Conservation (phyloP, 2,113 vertebrate species). For the Heloderma charlesbogerti region DNA sequence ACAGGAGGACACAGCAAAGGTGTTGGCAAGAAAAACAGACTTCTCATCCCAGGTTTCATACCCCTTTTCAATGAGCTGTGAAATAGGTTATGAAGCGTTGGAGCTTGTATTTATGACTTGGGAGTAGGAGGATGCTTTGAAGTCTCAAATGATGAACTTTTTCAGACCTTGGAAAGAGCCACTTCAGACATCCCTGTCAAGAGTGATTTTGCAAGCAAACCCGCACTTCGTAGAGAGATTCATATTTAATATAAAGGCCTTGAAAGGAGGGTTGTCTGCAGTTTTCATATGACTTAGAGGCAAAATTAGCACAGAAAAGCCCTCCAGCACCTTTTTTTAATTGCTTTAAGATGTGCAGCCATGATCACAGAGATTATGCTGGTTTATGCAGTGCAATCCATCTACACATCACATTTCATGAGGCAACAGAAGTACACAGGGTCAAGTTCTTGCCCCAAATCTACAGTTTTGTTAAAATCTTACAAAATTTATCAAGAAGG, state of each 20-base stretch:
- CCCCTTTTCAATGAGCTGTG: background rate
- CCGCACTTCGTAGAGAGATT: slow-evolving; percentile 6
- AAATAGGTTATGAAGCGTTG: background rate
- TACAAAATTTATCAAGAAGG: background rate
- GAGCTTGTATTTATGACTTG: background rate
- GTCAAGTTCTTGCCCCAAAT: background rate
- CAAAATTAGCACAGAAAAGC: slow-evolving; percentile 40
- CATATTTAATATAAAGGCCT: slow-evolving; percentile 15
- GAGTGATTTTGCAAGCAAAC: background rate
- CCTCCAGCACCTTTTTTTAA: slow-evolving; percentile 2
- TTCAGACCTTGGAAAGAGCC: slow-evolving; percentile 10
- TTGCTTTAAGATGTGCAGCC: slow-evolving; percentile 25
- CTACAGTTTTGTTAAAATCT: too few species aligned
- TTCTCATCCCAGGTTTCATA: background rate
- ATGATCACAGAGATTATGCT: background rate
- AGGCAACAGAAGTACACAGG: background rate
- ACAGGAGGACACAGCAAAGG: background rate
- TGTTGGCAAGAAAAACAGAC: background rate
- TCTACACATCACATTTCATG: too few species aligned
- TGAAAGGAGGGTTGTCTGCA: slow-evolving; percentile 25
- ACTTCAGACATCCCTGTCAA: background rate
- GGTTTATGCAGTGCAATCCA: background rate
- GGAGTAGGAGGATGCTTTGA: slow-evolving; percentile 28
- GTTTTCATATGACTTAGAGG: slow-evolving; percentile 23
- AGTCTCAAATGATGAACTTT: slow-evolving; percentile 14